Evolutionary conservation across 30 jellyfish, hydroid and myxozoan species (phyloP), one percentile per base, ranked within the genome.

Genomic region (Haliclystus octoradiatus): DNA sequence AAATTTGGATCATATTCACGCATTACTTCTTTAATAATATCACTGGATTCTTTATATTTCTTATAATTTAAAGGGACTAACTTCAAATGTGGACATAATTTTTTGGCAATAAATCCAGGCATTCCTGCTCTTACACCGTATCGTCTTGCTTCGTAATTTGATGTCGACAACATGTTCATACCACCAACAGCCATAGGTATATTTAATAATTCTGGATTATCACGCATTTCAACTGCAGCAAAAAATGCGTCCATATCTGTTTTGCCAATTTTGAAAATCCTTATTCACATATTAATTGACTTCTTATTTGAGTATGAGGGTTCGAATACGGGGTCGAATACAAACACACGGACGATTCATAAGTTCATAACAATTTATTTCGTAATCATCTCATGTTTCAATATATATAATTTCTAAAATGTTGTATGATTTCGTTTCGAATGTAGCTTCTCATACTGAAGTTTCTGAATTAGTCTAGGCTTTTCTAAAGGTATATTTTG

Each of bases 161-260:
- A 83, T 9, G 99, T 92, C 52, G 94, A 1, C 34, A 92, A 69
- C 99, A 92, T 92, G 7, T 31, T 27, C 9, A 14, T 67, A 22
- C 95, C 91, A 4, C 99, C 99, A 31, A 92, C 99, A 2, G 99
- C 99, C 99, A 92, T 92, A 22, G 99, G 99, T 2, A 81, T 46
- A 52, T 70, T 88, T 74, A 69, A 70, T 0, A 92, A 68, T 25
- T 74, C 31, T 1, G 95, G 95, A 47, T 82, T 62, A 74, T 92
- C 95, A 65, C 95, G 72, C 60, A 92, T 83, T 53, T 92, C 99
- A 65, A 92, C 99, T 3, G 95, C 95, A 30, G 99, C 99, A 84
- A 78, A 92, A 66, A 92, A 92, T 2, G 99, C 99, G 69, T 92
- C 99, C 99, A 92, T 92, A 53, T 92, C n/a, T n/a, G n/a, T n/a